Conservation (phyloP, 2,113 vertebrate species). For the Lophotis ruficrista region DNA sequence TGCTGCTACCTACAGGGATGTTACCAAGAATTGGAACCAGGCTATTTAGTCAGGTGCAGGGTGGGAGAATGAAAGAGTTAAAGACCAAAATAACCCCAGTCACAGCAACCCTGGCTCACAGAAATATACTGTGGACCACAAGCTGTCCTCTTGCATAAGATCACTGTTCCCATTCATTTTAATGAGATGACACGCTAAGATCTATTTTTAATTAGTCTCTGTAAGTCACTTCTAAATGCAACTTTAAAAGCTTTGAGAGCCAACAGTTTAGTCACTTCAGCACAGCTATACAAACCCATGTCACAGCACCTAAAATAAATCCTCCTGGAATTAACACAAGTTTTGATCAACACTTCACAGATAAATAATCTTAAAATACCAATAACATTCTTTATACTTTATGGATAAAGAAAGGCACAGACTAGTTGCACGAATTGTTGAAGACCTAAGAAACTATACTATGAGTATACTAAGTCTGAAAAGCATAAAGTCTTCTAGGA, state of each 20-base stretch:
- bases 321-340: neutral
- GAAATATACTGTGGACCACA: neutral
- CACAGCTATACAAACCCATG: neutral
- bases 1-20: neutral
- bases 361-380: neutral
- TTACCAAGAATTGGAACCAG: neutral
- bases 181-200: slow-evolving; percentile 49
- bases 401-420: neutral
- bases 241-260: neutral
- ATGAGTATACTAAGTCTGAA: neutral
- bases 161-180: slow-evolving; percentile 29
- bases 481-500: neutral
- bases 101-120: neutral
- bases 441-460: neutral
- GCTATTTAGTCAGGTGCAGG: neutral
- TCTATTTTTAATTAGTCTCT: slow-evolving; percentile 50
- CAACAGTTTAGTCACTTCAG: slow-evolving; percentile 23
- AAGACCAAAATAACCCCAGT: neutral
- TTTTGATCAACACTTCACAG: neutral
- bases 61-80: neutral
- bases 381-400: neutral
- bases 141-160: slow-evolving; percentile 26
- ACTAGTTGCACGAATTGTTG: neutral
- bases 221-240: slow-evolving; percentile 23
- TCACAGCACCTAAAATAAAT: slow-evolving; percentile 7